These are phyloP conservation scores for Ctenodactylus gundi DNA, from an alignment of 2,113 vertebrate genomes.

Conservation along the genomic window DNA sequence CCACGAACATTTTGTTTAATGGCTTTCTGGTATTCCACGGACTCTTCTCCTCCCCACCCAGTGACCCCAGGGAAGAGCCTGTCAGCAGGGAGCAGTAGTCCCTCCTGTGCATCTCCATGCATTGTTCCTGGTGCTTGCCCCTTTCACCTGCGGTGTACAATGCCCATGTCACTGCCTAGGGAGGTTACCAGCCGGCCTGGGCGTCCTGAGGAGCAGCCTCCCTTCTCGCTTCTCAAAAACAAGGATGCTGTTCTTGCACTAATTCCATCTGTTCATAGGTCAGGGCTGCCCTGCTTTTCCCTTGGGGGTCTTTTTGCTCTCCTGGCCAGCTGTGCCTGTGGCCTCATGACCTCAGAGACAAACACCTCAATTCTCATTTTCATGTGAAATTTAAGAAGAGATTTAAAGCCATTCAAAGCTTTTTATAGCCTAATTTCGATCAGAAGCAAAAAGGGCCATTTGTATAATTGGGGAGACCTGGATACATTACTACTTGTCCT, in stretches of 20 bases:
- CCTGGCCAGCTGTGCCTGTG: background rate
- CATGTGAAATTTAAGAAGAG: background rate
- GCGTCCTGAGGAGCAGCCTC: background rate
- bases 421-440: background rate
- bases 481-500: background rate
- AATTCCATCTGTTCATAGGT: background rate
- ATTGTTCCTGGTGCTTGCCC: background rate
- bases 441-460: background rate
- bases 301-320: too few species aligned
- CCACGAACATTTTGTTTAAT: background rate
- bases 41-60: background rate
- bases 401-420: background rate
- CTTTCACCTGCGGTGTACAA: background rate
- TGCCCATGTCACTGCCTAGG: background rate
- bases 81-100: background rate
- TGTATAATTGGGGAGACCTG: background rate
- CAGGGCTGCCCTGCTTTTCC: background rate
- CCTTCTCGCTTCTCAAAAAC: background rate
- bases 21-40: background rate
- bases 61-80: background rate
- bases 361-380: background rate
- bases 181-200: background rate
- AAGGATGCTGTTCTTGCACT: accelerated
- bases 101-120: background rate
- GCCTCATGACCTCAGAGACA: background rate